phyloP scores from a whole-genome alignment of 1,140 invertebrate genomes.

The Drosophila quadrilineata region DNA sequence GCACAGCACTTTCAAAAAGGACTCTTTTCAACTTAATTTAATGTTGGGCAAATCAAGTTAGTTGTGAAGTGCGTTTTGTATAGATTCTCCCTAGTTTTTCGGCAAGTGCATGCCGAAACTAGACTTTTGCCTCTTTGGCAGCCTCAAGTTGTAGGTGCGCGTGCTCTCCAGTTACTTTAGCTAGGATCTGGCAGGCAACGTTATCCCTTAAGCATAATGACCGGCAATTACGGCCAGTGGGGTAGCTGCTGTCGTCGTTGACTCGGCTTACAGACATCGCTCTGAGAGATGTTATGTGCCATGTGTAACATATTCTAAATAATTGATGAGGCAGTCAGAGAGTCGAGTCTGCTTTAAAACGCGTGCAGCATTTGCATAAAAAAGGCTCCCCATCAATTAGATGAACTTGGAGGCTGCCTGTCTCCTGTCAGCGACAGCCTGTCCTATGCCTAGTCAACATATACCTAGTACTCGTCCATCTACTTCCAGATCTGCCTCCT shows the following conservation, averaged over 20 bases:
- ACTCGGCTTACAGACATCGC: slow-evolving; percentile 56
- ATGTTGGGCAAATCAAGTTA: too few species aligned
- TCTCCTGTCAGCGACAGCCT: slow-evolving; percentile 51
- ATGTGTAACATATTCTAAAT: slow-evolving; percentile 76
- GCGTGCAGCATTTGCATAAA: slow-evolving; percentile 54
- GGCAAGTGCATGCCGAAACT: slow-evolving; percentile 1
- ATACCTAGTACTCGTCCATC: background rate
- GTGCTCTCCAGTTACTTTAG: slow-evolving; percentile 6
- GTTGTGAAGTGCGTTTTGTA: too few species aligned
- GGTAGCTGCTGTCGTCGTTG: slow-evolving; percentile 16
- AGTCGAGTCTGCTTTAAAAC: slow-evolving; percentile 28
- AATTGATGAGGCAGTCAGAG: slow-evolving; percentile 61
- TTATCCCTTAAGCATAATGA: slow-evolving; percentile 64
- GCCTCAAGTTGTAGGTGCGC: slow-evolving; percentile 30
- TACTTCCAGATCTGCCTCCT: too few species aligned
- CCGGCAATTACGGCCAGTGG: slow-evolving; percentile 58
- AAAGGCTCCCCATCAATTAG: slow-evolving; percentile 68
- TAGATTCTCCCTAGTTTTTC: too few species aligned
- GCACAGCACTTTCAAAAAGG: too few species aligned
- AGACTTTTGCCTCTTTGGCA: too few species aligned
- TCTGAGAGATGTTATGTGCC: slow-evolving; percentile 65
- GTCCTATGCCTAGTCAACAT: slow-evolving; percentile 30
- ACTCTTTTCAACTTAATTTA: too few species aligned
- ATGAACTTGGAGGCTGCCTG: slow-evolving; percentile 39
- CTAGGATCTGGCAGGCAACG: slow-evolving; percentile 29